Base-by-base conservation (phyloP, 2,797 vertebrate species). In the Acridotheres tristis region DNA sequence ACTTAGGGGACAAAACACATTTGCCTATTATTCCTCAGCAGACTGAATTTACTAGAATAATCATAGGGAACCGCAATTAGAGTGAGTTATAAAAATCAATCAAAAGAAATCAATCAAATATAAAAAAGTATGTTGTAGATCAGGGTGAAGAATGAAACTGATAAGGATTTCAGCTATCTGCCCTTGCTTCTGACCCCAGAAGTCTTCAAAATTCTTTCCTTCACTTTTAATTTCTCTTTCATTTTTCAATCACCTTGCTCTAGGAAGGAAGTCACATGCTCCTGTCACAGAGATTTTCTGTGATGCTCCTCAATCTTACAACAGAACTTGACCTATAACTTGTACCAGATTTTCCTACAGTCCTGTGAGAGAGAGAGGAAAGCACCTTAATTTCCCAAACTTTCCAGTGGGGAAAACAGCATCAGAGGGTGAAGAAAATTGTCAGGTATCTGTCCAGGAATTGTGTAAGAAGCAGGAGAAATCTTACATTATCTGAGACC, bases 201-300 rank as follows among this genome's bases (percentile, higher is more conserved):
- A 69, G 13, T 58, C 68, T 91, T 87, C 54, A 74, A 68, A 89
- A 77, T 50, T 67, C 29, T 71, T 26, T 75, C 34, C n/a, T 25
- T 90, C 68, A 26, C 23, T 78, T 92, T 75, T 81, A 80, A 94
- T 95, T 95, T 90, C 40, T 69, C 72, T 63, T 88, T 42, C 48
- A 34, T 78, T 89, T 90, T 74, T 90, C 79, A 77, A 3, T 48
- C 20, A 38, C 29, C 36, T 86, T n/a, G 18, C 32, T 72, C 25
- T 36, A 57, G 65, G 68, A 79, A 80, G 53, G 48, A 51, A 67
- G 21, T 59, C 67, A 51, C n/a, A 15, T 53, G 65, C 26, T 71
- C 29, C 11, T 34, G 62, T 75, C 78, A 73, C 43, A 58, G 51
- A 40, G 36, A 34, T 65, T 89, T 92, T 85, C 72, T 55, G n/a